These are phyloP conservation scores for Alcedo quadribrachys DNA, from an alignment of 2,797 vertebrate species.

Conservation along the genomic window DNA sequence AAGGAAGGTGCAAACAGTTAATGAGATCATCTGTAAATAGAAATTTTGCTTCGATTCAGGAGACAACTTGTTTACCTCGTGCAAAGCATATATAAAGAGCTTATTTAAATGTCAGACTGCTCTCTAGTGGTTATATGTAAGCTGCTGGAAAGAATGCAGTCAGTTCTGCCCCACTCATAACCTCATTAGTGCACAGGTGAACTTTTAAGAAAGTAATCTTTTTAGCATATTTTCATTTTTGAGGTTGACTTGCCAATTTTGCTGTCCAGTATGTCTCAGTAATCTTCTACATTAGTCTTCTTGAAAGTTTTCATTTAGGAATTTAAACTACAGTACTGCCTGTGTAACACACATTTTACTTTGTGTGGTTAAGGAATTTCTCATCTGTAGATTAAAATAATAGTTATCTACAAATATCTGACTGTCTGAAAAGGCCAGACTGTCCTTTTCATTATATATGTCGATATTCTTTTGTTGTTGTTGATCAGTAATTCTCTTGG, in stretches of 20 bases:
- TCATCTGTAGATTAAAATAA: not conserved
- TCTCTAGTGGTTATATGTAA: constrained; percentile 1
- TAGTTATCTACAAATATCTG: not conserved
- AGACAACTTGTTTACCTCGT: not conserved
- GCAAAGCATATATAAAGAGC: not conserved
- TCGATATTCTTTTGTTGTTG: not conserved
- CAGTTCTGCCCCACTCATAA: not conserved
- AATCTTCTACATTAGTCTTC: not conserved
- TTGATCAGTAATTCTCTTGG: not conserved
- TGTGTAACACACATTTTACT: not conserved
- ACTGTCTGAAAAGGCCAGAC: not conserved
- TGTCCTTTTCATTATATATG: not conserved
- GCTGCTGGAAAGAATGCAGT: not conserved
- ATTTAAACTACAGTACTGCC: not conserved
- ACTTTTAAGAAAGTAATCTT: not conserved
- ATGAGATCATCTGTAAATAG: not conserved
- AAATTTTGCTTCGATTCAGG: not conserved
- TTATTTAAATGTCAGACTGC: not conserved
- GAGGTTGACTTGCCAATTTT: not conserved
- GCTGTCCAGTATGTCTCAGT: rapidly evolving
- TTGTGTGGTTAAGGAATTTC: not conserved
- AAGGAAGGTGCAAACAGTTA: not conserved
- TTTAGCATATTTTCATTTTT: not conserved
- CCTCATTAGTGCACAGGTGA: not conserved
- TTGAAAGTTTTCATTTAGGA: not conserved